These are phyloP conservation scores for Oreotrochilus melanogaster DNA, from an alignment of 2,113 vertebrate genomes.

Conservation along the genomic window DNA sequence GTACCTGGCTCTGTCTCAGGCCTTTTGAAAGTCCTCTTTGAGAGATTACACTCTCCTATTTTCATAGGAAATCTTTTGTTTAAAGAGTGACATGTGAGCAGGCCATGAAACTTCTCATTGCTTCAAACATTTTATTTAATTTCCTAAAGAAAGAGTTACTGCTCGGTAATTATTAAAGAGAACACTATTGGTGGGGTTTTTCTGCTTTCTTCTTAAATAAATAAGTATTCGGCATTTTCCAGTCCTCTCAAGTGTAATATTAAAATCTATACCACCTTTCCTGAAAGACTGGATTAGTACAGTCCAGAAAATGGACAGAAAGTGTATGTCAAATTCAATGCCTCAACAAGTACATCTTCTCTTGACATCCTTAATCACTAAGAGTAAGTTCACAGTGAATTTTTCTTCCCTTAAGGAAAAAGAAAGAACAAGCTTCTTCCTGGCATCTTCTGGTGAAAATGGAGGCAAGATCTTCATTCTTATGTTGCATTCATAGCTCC, in stretches of 20 bases:
- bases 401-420: not conserved
- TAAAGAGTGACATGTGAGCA: not conserved
- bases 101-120: not conserved
- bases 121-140: not conserved
- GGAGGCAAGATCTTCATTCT: not conserved
- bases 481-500: not conserved
- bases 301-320: not conserved
- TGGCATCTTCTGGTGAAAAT: not conserved
- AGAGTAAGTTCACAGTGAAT: not conserved
- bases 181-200: rapidly evolving
- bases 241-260: not conserved
- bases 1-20: not conserved
- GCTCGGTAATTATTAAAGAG: not conserved
- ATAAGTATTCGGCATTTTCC: not conserved
- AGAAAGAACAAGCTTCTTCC: not conserved
- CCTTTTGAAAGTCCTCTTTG: not conserved
- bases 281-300: not conserved
- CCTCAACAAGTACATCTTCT: not conserved
- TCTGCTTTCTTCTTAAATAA: not conserved
- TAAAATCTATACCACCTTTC: not conserved
- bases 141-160: not conserved
- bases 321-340: not conserved
- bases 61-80: not conserved
- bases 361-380: not conserved
- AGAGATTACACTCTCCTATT: not conserved